These are phyloP conservation scores for Enteromius viviparus DNA, from an alignment of 2,797 vertebrate genomes.

Conservation along the genomic window DNA sequence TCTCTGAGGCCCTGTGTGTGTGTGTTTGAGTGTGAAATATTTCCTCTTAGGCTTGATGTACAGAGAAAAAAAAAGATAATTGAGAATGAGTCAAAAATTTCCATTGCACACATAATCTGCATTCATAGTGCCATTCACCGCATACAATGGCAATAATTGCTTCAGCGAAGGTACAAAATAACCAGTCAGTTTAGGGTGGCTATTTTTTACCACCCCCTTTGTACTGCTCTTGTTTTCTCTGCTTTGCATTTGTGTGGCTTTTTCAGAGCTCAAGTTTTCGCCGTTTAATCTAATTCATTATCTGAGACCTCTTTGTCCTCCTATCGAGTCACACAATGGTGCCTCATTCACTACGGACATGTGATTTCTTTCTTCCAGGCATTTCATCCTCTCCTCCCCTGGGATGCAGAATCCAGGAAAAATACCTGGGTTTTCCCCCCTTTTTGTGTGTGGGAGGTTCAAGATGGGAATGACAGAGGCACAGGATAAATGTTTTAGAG, in stretches of 20 bases:
- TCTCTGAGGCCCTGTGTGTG: constrained; percentile 59
- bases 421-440: constrained; percentile 74
- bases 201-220: constrained; percentile 46
- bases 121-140: constrained; percentile 13
- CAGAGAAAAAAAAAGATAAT: constrained; percentile 1
- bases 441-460: constrained; percentile 64
- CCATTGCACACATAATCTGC: constrained; percentile 34
- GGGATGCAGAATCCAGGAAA: constrained; percentile 67
- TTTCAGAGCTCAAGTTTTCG: constrained; percentile 60
- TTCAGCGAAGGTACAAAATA: constrained; percentile 43
- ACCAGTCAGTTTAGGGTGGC: constrained; percentile 49
- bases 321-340: constrained; percentile 73
- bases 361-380: constrained; percentile 72
- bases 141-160: constrained; percentile 42
- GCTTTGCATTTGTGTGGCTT: constrained; percentile 56
- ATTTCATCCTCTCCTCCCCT: constrained; percentile 74
- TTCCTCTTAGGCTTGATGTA: constrained; percentile 4
- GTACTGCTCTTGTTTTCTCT: constrained; percentile 51
- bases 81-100: constrained; percentile 3
- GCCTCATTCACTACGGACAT: constrained; percentile 73
- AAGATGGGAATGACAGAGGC: constrained; percentile 46
- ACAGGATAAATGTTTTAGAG: constrained; percentile 58
- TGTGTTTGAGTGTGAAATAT: constrained; percentile 9
- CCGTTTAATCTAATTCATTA: constrained; percentile 83
- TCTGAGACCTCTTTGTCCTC: constrained; percentile 59